These are phyloP conservation scores for Oligia fasciuncula DNA, from an alignment of 2,888 invertebrate genomes.

Conservation along the genomic window DNA sequence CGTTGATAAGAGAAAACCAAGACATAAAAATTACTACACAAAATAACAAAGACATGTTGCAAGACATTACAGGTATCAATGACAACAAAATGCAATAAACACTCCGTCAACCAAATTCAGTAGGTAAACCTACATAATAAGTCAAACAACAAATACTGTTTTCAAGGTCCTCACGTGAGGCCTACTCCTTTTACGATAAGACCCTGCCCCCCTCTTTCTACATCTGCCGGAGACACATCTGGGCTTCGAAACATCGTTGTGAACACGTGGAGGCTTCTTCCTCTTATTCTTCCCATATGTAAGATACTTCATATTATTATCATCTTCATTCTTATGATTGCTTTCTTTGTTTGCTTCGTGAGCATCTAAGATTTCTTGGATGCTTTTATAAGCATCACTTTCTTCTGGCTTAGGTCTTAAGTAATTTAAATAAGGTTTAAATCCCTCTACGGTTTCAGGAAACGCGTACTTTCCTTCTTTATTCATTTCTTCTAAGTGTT, in stretches of 20 bases:
- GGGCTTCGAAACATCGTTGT: slow-evolving; percentile 65
- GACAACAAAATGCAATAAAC: background rate
- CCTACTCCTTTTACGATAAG: slow-evolving; percentile 72
- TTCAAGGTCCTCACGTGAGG: slow-evolving; percentile 80
- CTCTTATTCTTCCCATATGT: slow-evolving; percentile 71
- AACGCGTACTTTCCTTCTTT: slow-evolving; percentile 71
- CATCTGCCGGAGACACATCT: slow-evolving; percentile 78
- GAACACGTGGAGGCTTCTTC: slow-evolving; percentile 67
- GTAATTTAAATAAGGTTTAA: slow-evolving; percentile 68
- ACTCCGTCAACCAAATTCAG: background rate
- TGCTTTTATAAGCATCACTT: slow-evolving; percentile 78
- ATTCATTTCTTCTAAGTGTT: slow-evolving; percentile 77
- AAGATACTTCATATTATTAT: slow-evolving; percentile 70
- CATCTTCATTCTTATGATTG: slow-evolving; percentile 58
- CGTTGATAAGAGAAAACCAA: background rate
- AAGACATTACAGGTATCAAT: background rate
- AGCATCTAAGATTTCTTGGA: slow-evolving; percentile 84
- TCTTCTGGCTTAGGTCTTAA: slow-evolving; percentile 71
- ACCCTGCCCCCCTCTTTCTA: slow-evolving; percentile 72
- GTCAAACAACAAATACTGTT: slow-evolving; percentile 56
- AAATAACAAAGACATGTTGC: background rate
- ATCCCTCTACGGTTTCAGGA: slow-evolving; percentile 56
- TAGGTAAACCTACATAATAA: slow-evolving; percentile 3
- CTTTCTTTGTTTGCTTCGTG: slow-evolving; percentile 80
- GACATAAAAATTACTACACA: background rate